phyloP scores from a whole-genome alignment of 1,140 invertebrate species.

The Pogonognathellus flavescens region DNA sequence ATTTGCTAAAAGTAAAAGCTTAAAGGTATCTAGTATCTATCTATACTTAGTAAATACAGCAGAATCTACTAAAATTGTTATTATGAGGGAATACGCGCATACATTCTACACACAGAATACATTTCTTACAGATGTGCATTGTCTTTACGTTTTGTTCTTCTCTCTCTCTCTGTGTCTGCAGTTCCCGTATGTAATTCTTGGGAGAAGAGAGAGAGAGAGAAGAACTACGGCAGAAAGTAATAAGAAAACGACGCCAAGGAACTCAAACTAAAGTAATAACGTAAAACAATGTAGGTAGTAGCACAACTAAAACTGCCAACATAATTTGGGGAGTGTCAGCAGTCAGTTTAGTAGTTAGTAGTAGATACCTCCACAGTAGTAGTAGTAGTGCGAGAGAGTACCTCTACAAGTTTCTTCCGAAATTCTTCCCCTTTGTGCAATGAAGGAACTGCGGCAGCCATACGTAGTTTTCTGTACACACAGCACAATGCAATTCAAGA shows the following conservation, averaged over 20 bases:
- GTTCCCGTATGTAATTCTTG: no score
- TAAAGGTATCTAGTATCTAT: no score
- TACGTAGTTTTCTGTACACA: not conserved
- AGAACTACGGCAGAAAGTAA: not conserved
- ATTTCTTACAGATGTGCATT: slow-evolving; percentile 11
- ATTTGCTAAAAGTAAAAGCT: no score
- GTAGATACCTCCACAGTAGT: not conserved
- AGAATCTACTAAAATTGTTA: no score
- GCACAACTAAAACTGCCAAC: slow-evolving; percentile 42
- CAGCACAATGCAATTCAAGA: not conserved
- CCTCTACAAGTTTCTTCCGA: not conserved
- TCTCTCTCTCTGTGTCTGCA: not conserved
- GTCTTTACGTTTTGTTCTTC: not conserved
- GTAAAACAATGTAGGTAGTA: slow-evolving; percentile 31
- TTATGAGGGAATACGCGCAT: no score
- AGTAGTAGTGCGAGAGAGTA: no score
- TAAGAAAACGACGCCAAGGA: slow-evolving; percentile 7
- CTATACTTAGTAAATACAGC: no score
- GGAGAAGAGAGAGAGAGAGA: not conserved
- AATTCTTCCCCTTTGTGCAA: slow-evolving; percentile 11
- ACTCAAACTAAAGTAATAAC: slow-evolving; percentile 41
- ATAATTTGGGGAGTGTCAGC: slow-evolving; percentile 53
- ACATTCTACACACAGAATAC: not conserved
- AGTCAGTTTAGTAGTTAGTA: slow-evolving; percentile 31
- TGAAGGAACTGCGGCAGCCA: not conserved